phyloP scores from a whole-genome alignment of 2,113 vertebrate species.

The Ceuthmochares aereus region DNA sequence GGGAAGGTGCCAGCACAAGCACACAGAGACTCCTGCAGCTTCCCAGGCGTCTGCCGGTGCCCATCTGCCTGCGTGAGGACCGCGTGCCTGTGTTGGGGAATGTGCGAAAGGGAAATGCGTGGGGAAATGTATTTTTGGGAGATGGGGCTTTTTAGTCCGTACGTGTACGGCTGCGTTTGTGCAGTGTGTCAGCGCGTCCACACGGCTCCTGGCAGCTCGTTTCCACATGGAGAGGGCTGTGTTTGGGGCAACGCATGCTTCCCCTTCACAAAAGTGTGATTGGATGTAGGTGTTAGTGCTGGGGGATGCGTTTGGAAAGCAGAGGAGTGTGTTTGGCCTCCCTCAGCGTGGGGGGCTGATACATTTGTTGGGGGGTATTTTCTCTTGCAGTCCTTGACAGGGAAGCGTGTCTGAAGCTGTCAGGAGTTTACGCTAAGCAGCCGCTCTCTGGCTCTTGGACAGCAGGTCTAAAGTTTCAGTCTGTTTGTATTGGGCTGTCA shows the following conservation, averaged over 20 bases:
- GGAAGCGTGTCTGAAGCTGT: slow-evolving; percentile 71
- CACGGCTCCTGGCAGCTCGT: background rate
- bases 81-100: background rate
- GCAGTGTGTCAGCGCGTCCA: background rate
- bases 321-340: background rate
- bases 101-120: background rate
- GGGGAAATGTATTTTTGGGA: background rate
- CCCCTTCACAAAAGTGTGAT: background rate
- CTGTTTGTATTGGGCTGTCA: slow-evolving; percentile 79
- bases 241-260: background rate
- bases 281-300: background rate
- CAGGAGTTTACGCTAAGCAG: slow-evolving; percentile 77
- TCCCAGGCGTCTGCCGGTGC: background rate
- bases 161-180: background rate
- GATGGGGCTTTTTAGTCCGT: background rate
- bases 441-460: slow-evolving; percentile 74
- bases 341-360: background rate
- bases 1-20: slow-evolving; percentile 21
- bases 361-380: slow-evolving; percentile 21
- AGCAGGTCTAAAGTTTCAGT: slow-evolving; percentile 81
- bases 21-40: background rate
- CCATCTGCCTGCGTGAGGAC: background rate
- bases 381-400: background rate
- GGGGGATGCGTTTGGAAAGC: background rate
- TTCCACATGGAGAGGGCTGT: background rate